A percentile compares a stretch with the other conserved stretches of the same genome.
These are phyloP conservation scores for Microtus richardsoni DNA, from an alignment of 2,113 vertebrate genomes.

Conservation along the genomic window DNA sequence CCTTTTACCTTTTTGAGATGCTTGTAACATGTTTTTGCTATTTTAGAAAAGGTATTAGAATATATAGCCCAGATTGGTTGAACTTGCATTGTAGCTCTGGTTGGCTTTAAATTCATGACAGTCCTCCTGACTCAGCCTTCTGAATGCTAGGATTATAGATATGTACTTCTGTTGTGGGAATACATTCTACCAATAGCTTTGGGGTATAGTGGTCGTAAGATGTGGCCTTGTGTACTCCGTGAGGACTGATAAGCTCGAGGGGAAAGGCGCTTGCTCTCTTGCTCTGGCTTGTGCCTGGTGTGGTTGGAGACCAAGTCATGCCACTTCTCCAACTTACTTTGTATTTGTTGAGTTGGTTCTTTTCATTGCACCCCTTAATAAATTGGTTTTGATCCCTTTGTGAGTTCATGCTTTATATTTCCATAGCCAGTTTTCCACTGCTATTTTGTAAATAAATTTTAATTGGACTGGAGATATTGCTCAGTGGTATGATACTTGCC, in stretches of 20 bases:
- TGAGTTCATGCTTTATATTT: not conserved
- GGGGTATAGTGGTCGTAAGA: no score
- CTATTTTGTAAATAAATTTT: not conserved
- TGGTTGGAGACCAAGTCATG: no score
- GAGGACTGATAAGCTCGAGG: no score
- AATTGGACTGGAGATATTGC: not conserved
- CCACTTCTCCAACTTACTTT: no score
- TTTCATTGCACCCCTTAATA: no score
- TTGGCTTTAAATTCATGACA: not conserved
- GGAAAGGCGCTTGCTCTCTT: no score
- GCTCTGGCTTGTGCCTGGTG: no score
- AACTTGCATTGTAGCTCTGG: not conserved
- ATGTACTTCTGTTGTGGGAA: not conserved
- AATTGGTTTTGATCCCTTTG: no score
- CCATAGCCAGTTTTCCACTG: not conserved
- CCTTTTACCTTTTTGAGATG: not conserved
- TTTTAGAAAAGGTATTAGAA: not conserved
- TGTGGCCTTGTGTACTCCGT: no score
- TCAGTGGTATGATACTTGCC: not conserved
- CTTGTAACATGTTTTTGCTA: not conserved
- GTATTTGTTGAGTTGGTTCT: no score
- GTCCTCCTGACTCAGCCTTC: not conserved
- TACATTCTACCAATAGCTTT: no score
- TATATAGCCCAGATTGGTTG: not conserved
- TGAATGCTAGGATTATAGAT: not conserved